Conservation (phyloP, 1,140 invertebrate species). For the Latrodectus geometricus region DNA sequence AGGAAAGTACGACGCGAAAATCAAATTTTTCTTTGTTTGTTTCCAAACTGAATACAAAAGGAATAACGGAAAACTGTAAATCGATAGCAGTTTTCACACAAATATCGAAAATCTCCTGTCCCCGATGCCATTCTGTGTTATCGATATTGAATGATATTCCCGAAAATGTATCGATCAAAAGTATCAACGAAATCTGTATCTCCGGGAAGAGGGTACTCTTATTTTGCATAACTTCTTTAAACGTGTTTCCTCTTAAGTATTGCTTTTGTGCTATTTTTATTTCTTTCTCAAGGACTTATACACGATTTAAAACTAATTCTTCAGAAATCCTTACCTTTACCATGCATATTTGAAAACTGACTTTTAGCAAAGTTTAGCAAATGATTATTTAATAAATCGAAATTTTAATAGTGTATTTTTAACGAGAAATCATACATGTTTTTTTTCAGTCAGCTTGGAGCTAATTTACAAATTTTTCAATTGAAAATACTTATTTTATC, state of each 20-base stretch:
- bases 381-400: too few relatives aligned
- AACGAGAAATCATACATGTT: too few relatives aligned
- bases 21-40: not conserved
- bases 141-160: slow-evolving; percentile 55
- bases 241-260: not conserved
- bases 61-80: slow-evolving; percentile 50
- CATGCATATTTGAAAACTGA: too few relatives aligned
- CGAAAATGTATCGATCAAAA: slow-evolving; percentile 30
- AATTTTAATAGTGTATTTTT: too few relatives aligned
- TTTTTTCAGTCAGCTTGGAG: too few relatives aligned
- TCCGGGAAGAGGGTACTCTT: not conserved
- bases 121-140: slow-evolving; percentile 40
- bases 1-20: not conserved
- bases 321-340: too few relatives aligned
- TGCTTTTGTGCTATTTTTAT: too few relatives aligned
- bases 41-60: slow-evolving; percentile 31
- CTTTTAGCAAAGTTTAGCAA: too few relatives aligned
- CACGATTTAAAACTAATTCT: too few relatives aligned
- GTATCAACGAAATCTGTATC: slow-evolving; percentile 49
- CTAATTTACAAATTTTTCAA: too few relatives aligned
- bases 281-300: too few relatives aligned
- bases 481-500: too few relatives aligned
- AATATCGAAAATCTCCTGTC: slow-evolving; percentile 51
- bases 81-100: slow-evolving; percentile 53
- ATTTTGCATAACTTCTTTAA: slow-evolving; percentile 28